Percentiles rank a stretch among this genome's conserved stretches.
Evolutionary conservation across 1,140 invertebrate genomes (phyloP).

Genomic region (Ctenoplectra terminalis): DNA sequence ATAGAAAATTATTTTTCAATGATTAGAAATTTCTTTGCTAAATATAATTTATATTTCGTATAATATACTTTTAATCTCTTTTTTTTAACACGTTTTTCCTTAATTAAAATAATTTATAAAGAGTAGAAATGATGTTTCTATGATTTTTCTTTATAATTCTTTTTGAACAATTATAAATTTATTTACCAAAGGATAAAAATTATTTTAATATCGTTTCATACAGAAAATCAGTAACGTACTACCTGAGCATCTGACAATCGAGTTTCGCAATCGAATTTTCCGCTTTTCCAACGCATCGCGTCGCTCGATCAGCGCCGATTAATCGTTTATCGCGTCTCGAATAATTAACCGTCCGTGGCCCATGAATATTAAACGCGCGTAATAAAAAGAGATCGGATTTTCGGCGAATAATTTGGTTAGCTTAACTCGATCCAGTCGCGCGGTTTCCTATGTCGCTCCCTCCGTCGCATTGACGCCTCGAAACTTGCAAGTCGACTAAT

Average conservation of each 20-base stretch:
- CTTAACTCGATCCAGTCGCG: conserved; percentile 31
- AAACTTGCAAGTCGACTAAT: conserved; percentile 11
- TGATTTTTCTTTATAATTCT: too few relatives aligned
- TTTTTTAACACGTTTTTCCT: too few relatives aligned
- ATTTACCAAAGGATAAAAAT: too few relatives aligned
- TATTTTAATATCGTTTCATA: neutral
- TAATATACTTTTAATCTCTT: too few relatives aligned
- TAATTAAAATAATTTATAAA: too few relatives aligned
- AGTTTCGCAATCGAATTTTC: conserved; percentile 29
- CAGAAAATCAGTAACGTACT: neutral
- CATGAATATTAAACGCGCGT: conserved; percentile 53
- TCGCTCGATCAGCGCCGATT: conserved; percentile 32
- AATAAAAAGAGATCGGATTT: conserved; percentile 55
- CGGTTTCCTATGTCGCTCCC: neutral
- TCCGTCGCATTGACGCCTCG: conserved; percentile 10
- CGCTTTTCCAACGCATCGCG: conserved; percentile 8
- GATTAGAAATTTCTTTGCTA: too few relatives aligned
- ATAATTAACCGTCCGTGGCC: conserved; percentile 41
- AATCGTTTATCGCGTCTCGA: conserved; percentile 47
- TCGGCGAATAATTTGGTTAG: conserved; percentile 47
- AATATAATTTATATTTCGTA: too few relatives aligned
- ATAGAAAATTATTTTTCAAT: too few relatives aligned
- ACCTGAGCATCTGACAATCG: neutral
- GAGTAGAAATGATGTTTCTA: too few relatives aligned
- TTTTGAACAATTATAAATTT: too few relatives aligned